Evolutionary conservation across 2,888 invertebrate genomes (phyloP).

Genomic region (Dryobota labecula): DNA sequence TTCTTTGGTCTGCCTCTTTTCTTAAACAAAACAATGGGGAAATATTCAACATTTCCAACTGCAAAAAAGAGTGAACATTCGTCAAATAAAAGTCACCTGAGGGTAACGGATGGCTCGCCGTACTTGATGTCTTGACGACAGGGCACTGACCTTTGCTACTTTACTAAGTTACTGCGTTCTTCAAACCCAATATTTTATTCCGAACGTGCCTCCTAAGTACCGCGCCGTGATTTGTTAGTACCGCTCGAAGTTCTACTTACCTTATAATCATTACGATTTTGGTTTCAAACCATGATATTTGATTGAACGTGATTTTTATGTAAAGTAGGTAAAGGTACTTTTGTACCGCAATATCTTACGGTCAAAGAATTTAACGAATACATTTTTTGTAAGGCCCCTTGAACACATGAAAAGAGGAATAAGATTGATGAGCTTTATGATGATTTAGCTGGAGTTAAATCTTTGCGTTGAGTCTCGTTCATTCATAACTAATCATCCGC

Average conservation of each 20-base stretch:
- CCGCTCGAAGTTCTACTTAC: conserved; percentile 55
- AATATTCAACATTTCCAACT: background rate
- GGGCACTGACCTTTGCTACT: conserved; percentile 51
- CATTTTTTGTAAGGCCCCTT: background rate
- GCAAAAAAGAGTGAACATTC: conserved; percentile 5
- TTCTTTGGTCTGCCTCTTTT: background rate
- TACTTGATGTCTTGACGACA: conserved; percentile 46
- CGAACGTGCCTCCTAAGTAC: conserved; percentile 51
- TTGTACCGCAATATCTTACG: conserved; percentile 3
- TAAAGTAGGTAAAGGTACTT: conserved; percentile 12
- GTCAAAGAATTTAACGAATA: background rate
- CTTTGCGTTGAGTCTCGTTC: background rate
- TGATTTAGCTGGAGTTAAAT: background rate
- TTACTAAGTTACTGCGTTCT: conserved; percentile 39
- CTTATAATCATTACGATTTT: conserved; percentile 42
- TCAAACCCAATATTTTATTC: conserved; percentile 61
- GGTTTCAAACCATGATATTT: conserved; percentile 30
- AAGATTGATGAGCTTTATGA: background rate
- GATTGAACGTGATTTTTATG: conserved; percentile 35
- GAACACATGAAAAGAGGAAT: background rate
- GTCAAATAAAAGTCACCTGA: conserved; percentile 47
- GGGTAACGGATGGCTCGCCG: conserved; percentile 55
- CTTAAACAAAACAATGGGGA: background rate
- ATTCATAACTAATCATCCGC: background rate
- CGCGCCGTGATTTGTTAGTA: conserved; percentile 35